These are phyloP conservation scores for Gymnosoma rotundatum DNA, from an alignment of 2,888 invertebrate species.

Conservation along the genomic window DNA sequence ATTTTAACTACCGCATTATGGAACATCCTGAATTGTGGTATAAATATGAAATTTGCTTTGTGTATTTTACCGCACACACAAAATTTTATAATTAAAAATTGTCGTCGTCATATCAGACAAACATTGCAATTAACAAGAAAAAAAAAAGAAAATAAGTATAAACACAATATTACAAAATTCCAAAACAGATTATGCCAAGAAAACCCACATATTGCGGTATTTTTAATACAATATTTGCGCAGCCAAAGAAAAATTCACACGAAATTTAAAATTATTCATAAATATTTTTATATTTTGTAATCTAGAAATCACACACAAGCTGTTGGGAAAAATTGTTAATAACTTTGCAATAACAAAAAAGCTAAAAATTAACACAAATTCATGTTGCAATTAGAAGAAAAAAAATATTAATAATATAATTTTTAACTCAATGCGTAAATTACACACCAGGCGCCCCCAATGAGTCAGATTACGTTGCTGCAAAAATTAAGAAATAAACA, in stretches of 20 bases:
- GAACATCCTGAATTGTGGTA: background rate
- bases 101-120: conserved; percentile 4
- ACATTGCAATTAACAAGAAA: conserved; percentile 18
- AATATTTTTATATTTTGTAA: conserved; percentile 44
- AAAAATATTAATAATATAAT: background rate
- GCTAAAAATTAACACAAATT: conserved; percentile 9
- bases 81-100: conserved; percentile 6
- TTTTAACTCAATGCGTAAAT: conserved; percentile 39
- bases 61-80: conserved; percentile 15
- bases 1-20: background rate
- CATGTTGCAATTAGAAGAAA: conserved; percentile 16
- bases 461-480: conserved; percentile 54
- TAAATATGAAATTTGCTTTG: background rate
- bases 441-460: conserved; percentile 63
- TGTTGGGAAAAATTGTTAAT: conserved; percentile 15
- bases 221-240: background rate
- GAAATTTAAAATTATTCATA: conserved; percentile 60
- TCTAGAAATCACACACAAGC: conserved; percentile 34
- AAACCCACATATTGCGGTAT: conserved; percentile 53
- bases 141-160: too few species aligned
- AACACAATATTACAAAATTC: conserved; percentile 37
- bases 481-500: background rate
- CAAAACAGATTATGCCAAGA: conserved; percentile 49
- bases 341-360: background rate
- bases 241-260: conserved; percentile 56